Conservation (phyloP, 2,888 invertebrate species). For the Morinoia aosen region DNA sequence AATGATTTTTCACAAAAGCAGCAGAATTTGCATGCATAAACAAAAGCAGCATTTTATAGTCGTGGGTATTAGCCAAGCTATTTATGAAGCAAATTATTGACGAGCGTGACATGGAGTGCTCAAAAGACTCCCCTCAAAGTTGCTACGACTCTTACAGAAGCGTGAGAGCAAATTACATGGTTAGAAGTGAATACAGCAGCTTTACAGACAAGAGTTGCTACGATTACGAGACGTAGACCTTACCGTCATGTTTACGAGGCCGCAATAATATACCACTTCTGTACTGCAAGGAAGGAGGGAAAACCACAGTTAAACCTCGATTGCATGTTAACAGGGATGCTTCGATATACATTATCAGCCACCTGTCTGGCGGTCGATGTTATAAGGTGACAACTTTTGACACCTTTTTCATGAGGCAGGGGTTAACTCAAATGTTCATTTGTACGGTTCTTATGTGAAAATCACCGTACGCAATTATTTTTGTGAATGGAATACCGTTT, state of each 20-base stretch:
- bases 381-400: neutral
- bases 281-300: neutral
- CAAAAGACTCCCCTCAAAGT: neutral
- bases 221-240: neutral
- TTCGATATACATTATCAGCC: neutral
- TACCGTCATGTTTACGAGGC: neutral
- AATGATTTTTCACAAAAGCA: neutral
- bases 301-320: neutral
- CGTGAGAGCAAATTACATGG: neutral
- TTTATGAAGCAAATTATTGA: neutral
- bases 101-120: neutral
- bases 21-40: neutral
- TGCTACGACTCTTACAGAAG: neutral
- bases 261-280: slow-evolving; percentile 2
- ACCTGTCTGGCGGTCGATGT: neutral
- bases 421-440: neutral
- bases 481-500: neutral
- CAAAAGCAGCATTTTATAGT: neutral
- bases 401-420: neutral
- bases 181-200: neutral
- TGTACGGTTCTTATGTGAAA: neutral
- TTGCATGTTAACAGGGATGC: neutral
- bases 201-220: neutral
- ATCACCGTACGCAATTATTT: neutral
- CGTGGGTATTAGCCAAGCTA: neutral